Percentiles rank a stretch among this genome's conserved stretches.
phyloP scores from a whole-genome alignment of 2,888 invertebrate genomes.

The Hirtodrosophila confusa region DNA sequence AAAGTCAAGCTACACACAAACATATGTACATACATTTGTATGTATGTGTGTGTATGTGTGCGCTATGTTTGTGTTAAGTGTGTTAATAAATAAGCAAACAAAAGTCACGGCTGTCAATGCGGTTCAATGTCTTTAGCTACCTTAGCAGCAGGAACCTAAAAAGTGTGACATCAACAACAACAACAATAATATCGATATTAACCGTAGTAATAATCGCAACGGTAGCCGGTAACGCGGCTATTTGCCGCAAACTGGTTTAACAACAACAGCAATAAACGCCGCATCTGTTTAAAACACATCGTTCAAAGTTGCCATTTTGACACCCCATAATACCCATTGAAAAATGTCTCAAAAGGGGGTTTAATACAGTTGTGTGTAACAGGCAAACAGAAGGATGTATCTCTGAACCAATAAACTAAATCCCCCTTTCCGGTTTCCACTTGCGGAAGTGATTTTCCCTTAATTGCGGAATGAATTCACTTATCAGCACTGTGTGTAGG shows the following conservation, averaged over 20 bases:
- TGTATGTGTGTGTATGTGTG: constrained; percentile 19
- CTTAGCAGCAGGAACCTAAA: constrained; percentile 15
- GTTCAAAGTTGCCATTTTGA: constrained; percentile 15
- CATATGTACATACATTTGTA: constrained; percentile 4
- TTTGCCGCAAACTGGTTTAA: constrained; percentile 67
- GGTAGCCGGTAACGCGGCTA: constrained; percentile 67
- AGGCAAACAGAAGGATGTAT: no score
- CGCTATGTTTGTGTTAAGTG: constrained; percentile 7
- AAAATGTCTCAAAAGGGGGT: no score
- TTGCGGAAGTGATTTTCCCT: no score
- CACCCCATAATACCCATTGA: no score
- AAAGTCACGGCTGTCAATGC: constrained; percentile 70
- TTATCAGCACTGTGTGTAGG: no score
- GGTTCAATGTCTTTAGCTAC: constrained; percentile 67
- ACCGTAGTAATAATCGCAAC: constrained; percentile 42
- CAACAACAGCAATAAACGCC: constrained; percentile 47
- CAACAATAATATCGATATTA: constrained; percentile 4
- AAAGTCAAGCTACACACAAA: constrained; percentile 31
- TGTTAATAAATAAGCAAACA: constrained; percentile 68
- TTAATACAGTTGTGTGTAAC: no score
- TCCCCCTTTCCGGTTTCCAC: no score
- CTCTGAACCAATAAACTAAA: no score
- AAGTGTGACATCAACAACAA: constrained; percentile 28
- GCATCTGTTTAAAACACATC: constrained; percentile 56
- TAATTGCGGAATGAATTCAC: no score